Base-by-base conservation (phyloP, 2,888 invertebrate genomes). In the Bhutanitis thaidina region DNA sequence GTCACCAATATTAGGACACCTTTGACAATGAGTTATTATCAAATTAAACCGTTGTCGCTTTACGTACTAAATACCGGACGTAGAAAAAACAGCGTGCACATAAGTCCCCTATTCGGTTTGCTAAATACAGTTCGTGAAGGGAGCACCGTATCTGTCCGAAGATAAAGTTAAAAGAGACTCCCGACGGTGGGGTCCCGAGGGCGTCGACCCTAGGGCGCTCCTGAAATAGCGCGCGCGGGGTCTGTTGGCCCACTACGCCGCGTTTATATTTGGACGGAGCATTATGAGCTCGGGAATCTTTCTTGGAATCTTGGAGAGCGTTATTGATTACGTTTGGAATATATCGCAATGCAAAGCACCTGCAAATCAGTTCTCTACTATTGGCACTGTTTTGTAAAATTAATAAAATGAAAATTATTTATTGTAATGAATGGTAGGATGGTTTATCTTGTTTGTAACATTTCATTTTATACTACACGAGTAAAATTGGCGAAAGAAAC, bases 181-280 rank as follows among this genome's bases (percentile, higher is more conserved):
- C 58, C 59, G 53, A 53, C 51, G 59, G 59, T 61, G 61, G 65
- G 62, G 67, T 66, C 65, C 59, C 58, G 61, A 55, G 68, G 55
- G 50, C 67, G 61, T 59, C 67, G 75, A 77, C 74, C 77, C 66
- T 71, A 69, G 73, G 74, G 74, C 69, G 71, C 67, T 65, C 64
- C 71, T 62, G 61, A 74, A 75, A 77, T 77, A 77, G 65, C 53
- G 63, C 52, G 65, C 57, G 69, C 71, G 74, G 77, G 75, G 75
- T 74, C 74, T 39, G 40, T 32, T 35, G 41, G 37, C 45, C 47
- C 37, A 40, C 38, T 44, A 32, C 43, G n/a, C 44, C 35, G 36
- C 30, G 38, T 43, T 30, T 52, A 52, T 52, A 52, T 52, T 52
- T 52, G 47, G 52, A 16, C 50, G 47, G 49, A 49, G 54, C 58